These are phyloP conservation scores for Leptopterna dolabrata DNA, from an alignment of 2,888 invertebrate species.

Conservation along the genomic window DNA sequence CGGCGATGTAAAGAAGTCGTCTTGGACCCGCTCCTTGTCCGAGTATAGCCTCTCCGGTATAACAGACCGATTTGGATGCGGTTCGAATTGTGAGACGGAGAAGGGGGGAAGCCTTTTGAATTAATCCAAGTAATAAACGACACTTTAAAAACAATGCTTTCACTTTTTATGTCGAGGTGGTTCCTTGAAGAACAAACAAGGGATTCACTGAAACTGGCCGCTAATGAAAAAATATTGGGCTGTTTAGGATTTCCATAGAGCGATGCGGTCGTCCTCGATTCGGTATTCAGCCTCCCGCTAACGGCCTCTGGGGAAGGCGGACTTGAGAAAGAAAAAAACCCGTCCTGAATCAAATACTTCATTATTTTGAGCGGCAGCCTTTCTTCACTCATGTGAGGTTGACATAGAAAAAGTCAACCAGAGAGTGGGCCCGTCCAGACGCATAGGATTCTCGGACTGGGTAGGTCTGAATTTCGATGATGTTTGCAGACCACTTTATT, in stretches of 20 bases:
- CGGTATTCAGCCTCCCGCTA: background rate
- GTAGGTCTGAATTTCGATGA: too few relatives aligned
- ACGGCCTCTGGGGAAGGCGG: background rate
- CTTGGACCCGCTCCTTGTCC: background rate
- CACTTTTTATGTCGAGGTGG: slow-evolving; percentile 5
- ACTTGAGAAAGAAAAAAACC: slow-evolving; percentile 10
- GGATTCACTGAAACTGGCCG: background rate
- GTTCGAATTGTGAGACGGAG: background rate
- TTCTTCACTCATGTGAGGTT: background rate
- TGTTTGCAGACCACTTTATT: too few relatives aligned
- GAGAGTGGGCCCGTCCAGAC: background rate
- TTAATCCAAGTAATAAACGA: slow-evolving; percentile 41
- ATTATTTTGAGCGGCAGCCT: slow-evolving; percentile 26
- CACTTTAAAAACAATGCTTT: slow-evolving; percentile 49
- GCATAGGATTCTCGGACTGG: background rate
- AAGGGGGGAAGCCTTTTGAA: background rate
- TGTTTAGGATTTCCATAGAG: slow-evolving; percentile 37
- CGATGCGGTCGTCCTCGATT: slow-evolving; percentile 40
- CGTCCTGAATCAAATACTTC: slow-evolving; percentile 40
- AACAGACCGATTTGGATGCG: slow-evolving; percentile 35
- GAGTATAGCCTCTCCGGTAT: background rate
- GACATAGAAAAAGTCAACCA: background rate
- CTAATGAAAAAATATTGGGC: slow-evolving; percentile 50
- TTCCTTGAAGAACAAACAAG: slow-evolving; percentile 12
- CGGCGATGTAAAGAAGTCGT: slow-evolving; percentile 19